Base-by-base conservation (phyloP, 2,888 invertebrate species). In the Acleris literana region DNA sequence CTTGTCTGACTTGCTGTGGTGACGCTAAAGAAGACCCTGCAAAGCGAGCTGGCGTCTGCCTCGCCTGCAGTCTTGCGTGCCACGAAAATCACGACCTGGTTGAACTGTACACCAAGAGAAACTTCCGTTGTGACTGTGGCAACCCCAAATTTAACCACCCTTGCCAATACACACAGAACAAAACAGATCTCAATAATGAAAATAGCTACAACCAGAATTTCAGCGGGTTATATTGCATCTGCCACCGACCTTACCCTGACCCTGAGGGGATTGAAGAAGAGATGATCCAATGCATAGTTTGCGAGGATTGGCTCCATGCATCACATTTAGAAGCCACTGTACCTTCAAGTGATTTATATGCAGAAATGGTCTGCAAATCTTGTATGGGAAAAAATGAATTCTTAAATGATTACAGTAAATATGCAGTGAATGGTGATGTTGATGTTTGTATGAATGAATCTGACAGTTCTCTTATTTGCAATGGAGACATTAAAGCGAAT, bases 301-400 rank as follows among this genome's bases (percentile, higher is more conserved):
- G 99, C 86, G 99, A 99, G 85, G 99, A 99, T 86, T 99, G 99
- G 99, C 97, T 95, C 77, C 99, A 99, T 91, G 94, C 96, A 29
- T 86, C 95, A 74, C 97, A 97, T 84, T 88, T 97, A 70, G 94
- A 94, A 69, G 90, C 93, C 3, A 84, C 90, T 58, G 90, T 94
- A 54, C 93, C 95, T 13, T 85, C 93, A 9, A 93, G 92, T 72
- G 94, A 93, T 33, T 93, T 94, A 53, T 97, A 95, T 81, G 93
- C 94, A 60, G 98, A 98, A 93, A 96, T 98, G 95, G 94, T 97
- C 61, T 98, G 98, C 83, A 94, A 94, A 61, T 82, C 77, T 3
- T 98, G 98, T 79, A 96, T 97, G 94, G 91, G 94, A n/a, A 93
- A 94, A 64, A 94, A 96, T 87, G 91, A 94, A 11, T 97, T 98